These are phyloP conservation scores for Ctena decussata DNA, from an alignment of 2,888 invertebrate species.

Conservation along the genomic window DNA sequence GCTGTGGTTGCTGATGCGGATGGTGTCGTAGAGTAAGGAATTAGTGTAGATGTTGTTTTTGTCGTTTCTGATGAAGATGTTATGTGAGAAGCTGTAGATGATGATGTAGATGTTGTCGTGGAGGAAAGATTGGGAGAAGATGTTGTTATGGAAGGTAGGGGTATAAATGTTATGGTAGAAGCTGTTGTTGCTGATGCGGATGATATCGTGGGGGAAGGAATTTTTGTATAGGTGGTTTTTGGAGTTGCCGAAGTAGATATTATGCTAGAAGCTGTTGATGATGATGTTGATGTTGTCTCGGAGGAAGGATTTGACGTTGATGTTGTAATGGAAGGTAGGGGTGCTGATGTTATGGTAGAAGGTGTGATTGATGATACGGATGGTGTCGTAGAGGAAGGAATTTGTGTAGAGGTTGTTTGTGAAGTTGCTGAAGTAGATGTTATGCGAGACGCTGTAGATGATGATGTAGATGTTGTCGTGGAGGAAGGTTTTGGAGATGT, in stretches of 20 bases:
- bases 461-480: neutral
- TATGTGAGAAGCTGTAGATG: neutral
- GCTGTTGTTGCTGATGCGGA: neutral
- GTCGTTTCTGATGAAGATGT: neutral
- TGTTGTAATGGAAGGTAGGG: neutral
- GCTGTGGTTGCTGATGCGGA: neutral
- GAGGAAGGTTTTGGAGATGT: neutral
- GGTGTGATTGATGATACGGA: neutral
- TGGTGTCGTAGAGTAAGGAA: neutral
- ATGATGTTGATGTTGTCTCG: neutral
- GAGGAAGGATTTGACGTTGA: neutral
- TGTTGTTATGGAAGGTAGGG: too few species aligned
- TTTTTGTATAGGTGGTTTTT: neutral
- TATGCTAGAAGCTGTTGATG: neutral
- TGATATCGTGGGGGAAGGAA: neutral
- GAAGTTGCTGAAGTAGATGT: neutral
- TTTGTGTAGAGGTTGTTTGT: neutral
- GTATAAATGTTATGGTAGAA: neutral
- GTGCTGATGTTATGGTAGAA: neutral
- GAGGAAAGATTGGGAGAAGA: too few species aligned
- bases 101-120: constrained; percentile 10
- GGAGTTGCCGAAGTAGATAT: neutral
- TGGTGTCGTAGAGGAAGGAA: neutral
- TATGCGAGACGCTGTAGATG: neutral
- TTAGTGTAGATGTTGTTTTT: neutral